Conservation (phyloP, 2,113 vertebrate genomes). For the Haemorhous mexicanus region DNA sequence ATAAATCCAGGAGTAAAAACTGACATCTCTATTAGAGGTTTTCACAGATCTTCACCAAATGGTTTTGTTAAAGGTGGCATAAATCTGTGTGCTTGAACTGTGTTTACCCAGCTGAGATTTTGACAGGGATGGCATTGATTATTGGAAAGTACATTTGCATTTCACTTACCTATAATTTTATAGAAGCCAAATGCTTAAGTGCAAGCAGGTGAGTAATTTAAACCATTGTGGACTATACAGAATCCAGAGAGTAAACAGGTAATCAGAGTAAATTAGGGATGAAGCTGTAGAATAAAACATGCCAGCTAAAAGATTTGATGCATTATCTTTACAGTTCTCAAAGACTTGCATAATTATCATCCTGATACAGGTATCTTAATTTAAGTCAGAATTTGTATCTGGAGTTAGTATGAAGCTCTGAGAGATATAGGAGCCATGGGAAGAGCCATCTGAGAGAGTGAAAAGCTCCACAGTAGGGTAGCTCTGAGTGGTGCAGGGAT, state of each 20-base stretch:
- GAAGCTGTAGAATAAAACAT: neutral
- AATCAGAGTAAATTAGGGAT: slow-evolving; percentile 30
- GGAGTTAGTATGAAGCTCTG: neutral
- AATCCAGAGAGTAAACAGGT: slow-evolving; percentile 23
- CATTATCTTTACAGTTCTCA: neutral
- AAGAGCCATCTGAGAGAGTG: neutral
- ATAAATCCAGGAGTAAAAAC: neutral
- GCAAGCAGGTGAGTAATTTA: slow-evolving; percentile 44
- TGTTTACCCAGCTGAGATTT: neutral
- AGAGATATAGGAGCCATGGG: neutral
- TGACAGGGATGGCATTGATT: neutral
- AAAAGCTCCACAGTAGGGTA: neutral
- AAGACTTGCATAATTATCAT: neutral
- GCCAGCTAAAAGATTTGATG: neutral
- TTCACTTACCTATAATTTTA: neutral
- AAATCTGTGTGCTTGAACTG: neutral
- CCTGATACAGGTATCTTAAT: neutral
- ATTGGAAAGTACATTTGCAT: neutral
- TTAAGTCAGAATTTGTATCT: slow-evolving; percentile 25
- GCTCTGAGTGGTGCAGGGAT: neutral
- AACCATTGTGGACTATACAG: neutral
- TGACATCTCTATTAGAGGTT: neutral
- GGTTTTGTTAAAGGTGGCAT: neutral
- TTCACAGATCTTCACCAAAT: neutral
- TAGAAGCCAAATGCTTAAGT: slow-evolving; percentile 21